These are phyloP conservation scores for Tigriopus californicus DNA, from an alignment of 2,888 invertebrate genomes.

Conservation along the genomic window DNA sequence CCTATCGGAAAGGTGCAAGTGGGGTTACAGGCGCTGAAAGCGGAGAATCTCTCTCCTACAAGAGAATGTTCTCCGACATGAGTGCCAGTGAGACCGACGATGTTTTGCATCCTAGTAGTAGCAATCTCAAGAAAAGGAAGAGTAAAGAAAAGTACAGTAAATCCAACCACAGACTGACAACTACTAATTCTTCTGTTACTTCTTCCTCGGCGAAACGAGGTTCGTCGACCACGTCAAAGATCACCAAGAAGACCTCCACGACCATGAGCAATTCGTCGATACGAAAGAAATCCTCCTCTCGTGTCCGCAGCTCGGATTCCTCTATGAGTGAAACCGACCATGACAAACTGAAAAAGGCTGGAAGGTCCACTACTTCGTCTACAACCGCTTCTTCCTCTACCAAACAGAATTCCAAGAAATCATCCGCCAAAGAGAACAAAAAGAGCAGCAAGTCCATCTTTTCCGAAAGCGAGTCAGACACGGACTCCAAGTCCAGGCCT, in stretches of 20 bases:
- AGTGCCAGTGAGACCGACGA: slow-evolving; percentile 11
- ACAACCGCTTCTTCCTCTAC: slow-evolving; percentile 25
- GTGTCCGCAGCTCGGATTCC: slow-evolving; percentile 23
- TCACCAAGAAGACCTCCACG: background rate
- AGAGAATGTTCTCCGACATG: slow-evolving; percentile 13
- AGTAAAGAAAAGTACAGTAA: background rate
- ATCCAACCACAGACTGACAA: background rate
- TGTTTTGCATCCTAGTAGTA: background rate
- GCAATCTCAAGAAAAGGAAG: background rate
- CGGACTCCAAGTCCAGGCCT: slow-evolving; percentile 9
- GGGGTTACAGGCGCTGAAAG: background rate
- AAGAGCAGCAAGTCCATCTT: background rate
- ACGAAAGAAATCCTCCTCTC: background rate
- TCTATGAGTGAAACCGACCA: slow-evolving; percentile 42
- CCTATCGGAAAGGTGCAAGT: background rate
- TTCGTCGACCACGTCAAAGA: background rate
- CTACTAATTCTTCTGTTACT: background rate
- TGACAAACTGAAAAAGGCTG: slow-evolving; percentile 34
- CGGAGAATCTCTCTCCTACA: background rate
- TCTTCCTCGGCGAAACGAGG: background rate
- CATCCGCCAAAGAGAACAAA: background rate
- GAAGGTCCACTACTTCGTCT: slow-evolving; percentile 23
- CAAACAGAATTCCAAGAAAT: background rate
- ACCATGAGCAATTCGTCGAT: background rate
- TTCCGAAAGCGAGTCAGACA: slow-evolving; percentile 4